Conservation (phyloP, 2,797 vertebrate species). For the Platalea minor region DNA sequence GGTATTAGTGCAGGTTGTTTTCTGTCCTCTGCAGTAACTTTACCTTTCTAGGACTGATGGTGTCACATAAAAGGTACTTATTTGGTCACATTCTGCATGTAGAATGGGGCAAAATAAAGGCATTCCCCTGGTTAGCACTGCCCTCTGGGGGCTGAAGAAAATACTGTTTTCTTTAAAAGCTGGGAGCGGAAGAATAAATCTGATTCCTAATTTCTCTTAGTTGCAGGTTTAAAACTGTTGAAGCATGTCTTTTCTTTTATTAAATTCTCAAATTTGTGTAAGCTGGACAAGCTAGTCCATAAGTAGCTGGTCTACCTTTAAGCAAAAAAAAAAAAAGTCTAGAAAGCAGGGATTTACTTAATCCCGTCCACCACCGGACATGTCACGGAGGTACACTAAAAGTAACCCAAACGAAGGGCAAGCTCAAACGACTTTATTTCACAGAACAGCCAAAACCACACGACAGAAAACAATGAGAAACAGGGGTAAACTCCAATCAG, state of each 20-base stretch:
- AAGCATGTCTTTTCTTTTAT: neutral
- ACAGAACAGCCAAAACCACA: too few relatives aligned
- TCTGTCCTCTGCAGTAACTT: neutral
- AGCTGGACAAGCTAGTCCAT: neutral
- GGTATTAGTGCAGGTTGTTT: neutral
- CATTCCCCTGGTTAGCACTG: conserved; percentile 53
- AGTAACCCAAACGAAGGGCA: too few relatives aligned
- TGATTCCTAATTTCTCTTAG: neutral
- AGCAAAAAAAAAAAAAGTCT: neutral
- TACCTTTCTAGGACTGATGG: neutral
- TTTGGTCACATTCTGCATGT: neutral
- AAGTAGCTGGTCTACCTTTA: neutral
- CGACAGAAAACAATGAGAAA: too few relatives aligned
- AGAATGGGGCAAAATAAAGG: neutral
- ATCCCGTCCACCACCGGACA: neutral
- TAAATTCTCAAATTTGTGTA: neutral
- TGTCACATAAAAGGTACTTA: neutral
- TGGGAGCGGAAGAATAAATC: neutral
- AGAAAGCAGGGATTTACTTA: neutral
- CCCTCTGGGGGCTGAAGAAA: conserved; percentile 77
- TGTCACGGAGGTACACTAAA: too few relatives aligned
- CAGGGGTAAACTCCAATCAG: too few relatives aligned
- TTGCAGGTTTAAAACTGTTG: neutral
- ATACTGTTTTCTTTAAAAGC: neutral
- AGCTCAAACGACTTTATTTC: too few relatives aligned